Percentiles rank a stretch among this genome's conserved stretches.
These are phyloP conservation scores for Macrotus californicus DNA, from an alignment of 2,113 vertebrate species.

Conservation along the genomic window DNA sequence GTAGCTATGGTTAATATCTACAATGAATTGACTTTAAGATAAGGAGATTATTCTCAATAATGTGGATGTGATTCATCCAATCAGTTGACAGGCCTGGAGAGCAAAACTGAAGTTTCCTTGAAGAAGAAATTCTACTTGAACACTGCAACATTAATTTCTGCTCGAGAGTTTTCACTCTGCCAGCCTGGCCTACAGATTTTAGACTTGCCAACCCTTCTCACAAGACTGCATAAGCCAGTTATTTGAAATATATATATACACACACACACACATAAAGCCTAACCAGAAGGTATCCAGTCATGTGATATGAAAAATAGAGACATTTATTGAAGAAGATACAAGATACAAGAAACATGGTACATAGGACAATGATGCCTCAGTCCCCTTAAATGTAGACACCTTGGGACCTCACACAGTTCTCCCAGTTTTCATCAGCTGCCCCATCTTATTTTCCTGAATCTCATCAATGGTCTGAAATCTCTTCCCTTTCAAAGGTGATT, in stretches of 20 bases:
- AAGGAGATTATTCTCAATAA: not conserved
- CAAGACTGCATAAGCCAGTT: not conserved
- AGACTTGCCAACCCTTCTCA: not conserved
- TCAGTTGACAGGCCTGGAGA: not conserved
- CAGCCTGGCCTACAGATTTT: not conserved
- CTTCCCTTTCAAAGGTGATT: too few species aligned
- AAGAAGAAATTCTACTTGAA: not conserved
- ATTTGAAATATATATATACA: not conserved
- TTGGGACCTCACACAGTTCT: too few species aligned
- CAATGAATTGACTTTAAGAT: not conserved
- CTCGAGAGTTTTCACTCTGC: not conserved
- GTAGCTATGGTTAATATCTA: not conserved
- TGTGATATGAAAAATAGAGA: too few species aligned
- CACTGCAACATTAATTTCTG: not conserved
- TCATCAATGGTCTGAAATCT: too few species aligned
- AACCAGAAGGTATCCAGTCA: too few species aligned
- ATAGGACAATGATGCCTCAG: too few species aligned
- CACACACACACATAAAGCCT: too few species aligned
- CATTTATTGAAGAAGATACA: too few species aligned
- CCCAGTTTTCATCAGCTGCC: too few species aligned
- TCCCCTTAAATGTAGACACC: too few species aligned
- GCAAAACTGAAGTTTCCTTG: not conserved
- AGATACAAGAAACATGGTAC: too few species aligned
- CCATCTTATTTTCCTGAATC: too few species aligned
- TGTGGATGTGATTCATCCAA: not conserved